Conservation (phyloP, 2,888 invertebrate species). For the Tribolium freemani region DNA sequence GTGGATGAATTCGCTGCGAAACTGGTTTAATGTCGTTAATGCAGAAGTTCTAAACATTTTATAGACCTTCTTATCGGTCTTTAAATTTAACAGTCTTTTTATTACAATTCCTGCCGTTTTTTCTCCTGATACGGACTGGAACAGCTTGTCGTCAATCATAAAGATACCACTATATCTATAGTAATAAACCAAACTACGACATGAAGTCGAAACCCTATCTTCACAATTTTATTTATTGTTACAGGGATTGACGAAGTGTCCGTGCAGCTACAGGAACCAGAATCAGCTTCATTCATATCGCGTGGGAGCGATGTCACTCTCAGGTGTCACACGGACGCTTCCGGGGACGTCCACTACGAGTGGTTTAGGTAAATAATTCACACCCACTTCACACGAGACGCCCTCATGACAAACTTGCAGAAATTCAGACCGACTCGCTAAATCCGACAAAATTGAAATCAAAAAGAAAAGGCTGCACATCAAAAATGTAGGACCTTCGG, state of each 20-base stretch:
- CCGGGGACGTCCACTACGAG: constrained; percentile 75
- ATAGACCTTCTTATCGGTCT: constrained; percentile 18
- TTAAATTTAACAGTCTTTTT: constrained; percentile 32
- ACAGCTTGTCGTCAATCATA: constrained; percentile 15
- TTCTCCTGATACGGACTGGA: constrained; percentile 18
- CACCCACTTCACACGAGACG: not conserved
- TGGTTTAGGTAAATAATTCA: constrained; percentile 74
- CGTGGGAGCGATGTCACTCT: constrained; percentile 72
- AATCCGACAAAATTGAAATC: constrained; percentile 72
- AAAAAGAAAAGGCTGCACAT: constrained; percentile 75
- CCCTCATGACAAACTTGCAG: constrained; percentile 58
- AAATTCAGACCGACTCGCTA: constrained; percentile 75
- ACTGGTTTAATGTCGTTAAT: constrained; percentile 42
- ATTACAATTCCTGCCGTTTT: constrained; percentile 16
- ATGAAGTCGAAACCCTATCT: constrained; percentile 1
- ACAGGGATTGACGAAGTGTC: constrained; percentile 75
- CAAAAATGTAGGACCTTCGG: constrained; percentile 70
- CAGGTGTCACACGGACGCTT: constrained; percentile 77
- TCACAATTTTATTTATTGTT: constrained; percentile 55
- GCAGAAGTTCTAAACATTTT: constrained; percentile 42
- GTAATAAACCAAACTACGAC: constrained; percentile 5
- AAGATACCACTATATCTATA: constrained; percentile 15
- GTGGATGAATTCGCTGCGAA: constrained; percentile 38
- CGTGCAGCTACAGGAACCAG: constrained; percentile 74
- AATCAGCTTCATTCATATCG: constrained; percentile 68